These are phyloP conservation scores for Ditylenchus weischeri DNA, from an alignment of 2,888 invertebrate genomes.

Conservation along the genomic window DNA sequence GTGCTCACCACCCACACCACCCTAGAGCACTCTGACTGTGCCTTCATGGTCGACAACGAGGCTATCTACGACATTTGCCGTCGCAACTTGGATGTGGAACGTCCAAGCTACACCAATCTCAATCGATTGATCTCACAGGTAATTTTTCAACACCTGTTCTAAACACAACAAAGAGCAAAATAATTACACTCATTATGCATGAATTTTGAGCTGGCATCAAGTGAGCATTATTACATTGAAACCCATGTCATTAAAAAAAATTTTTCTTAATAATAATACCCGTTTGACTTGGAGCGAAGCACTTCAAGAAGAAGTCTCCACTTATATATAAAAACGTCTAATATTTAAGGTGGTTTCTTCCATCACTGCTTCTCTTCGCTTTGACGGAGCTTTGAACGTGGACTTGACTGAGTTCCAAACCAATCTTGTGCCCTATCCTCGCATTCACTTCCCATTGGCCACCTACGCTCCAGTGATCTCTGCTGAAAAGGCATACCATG, in stretches of 20 bases:
- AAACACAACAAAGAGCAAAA: too few species aligned
- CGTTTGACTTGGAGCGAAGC: too few species aligned
- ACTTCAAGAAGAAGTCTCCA: too few species aligned
- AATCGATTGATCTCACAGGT: conserved; percentile 70
- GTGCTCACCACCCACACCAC: conserved; percentile 92
- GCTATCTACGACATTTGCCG: conserved; percentile 87
- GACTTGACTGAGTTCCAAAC: conserved; percentile 74
- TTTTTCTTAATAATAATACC: too few species aligned
- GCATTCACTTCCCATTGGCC: conserved; percentile 82
- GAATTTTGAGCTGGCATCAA: too few species aligned
- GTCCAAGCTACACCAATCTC: conserved; percentile 81
- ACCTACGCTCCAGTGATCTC: conserved; percentile 62
- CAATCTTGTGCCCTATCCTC: conserved; percentile 74
- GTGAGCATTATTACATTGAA: too few species aligned
- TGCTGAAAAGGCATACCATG: conserved; percentile 43
- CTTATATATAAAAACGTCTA: too few species aligned
- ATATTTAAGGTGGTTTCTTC: conserved; percentile 61
- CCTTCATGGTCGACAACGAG: conserved; percentile 80
- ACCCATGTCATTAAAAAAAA: too few species aligned
- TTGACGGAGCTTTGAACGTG: conserved; percentile 83
- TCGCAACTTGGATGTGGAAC: conserved; percentile 68
- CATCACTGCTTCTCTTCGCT: conserved; percentile 86
- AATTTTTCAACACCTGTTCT: neutral
- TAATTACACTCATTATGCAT: too few species aligned
- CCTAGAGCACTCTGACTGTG: conserved; percentile 86